Conservation (phyloP, 2,113 vertebrate genomes). For the Chloropsis cyanopogon region DNA sequence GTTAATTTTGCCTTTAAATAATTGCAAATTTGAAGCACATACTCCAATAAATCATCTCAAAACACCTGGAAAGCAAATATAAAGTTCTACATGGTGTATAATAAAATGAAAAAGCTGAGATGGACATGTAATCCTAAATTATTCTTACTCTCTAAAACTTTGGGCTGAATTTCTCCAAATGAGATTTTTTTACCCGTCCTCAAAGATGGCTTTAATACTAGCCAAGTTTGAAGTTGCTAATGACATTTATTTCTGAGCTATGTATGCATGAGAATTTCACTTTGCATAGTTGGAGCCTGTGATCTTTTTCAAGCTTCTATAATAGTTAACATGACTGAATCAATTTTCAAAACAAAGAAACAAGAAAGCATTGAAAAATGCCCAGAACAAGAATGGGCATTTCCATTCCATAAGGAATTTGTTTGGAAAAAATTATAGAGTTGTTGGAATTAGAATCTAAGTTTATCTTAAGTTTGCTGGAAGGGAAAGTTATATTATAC, state of each 20-base stretch:
- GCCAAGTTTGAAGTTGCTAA: conserved; percentile 38
- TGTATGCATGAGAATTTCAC: conserved; percentile 17
- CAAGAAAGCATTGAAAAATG: neutral
- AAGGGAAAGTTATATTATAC: conserved; percentile 46
- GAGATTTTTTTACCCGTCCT: neutral
- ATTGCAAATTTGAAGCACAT: neutral
- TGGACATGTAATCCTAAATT: neutral
- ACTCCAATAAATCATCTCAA: neutral
- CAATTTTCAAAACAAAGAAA: conserved; percentile 56
- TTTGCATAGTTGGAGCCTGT: neutral
- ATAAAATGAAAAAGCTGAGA: conserved; percentile 37
- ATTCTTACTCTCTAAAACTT: conserved; percentile 4
- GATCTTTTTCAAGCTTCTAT: conserved; percentile 36
- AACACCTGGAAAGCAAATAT: neutral
- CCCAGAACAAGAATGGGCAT: conserved; percentile 7
- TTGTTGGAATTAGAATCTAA: conserved; percentile 55
- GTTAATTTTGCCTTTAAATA: neutral
- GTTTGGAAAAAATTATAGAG: conserved; percentile 52
- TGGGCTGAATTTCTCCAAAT: conserved; percentile 17
- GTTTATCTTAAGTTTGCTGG: conserved; percentile 55
- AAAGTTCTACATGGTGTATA: neutral
- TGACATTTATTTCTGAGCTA: conserved; percentile 37
- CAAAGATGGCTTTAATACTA: conserved; percentile 49
- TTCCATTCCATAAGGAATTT: conserved; percentile 55
- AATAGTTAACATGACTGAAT: conserved; percentile 47